A percentile compares a stretch with the other conserved stretches of the same genome.
Conservation (phyloP, 1,140 invertebrate species). For the Zaprionus gabonicus region DNA sequence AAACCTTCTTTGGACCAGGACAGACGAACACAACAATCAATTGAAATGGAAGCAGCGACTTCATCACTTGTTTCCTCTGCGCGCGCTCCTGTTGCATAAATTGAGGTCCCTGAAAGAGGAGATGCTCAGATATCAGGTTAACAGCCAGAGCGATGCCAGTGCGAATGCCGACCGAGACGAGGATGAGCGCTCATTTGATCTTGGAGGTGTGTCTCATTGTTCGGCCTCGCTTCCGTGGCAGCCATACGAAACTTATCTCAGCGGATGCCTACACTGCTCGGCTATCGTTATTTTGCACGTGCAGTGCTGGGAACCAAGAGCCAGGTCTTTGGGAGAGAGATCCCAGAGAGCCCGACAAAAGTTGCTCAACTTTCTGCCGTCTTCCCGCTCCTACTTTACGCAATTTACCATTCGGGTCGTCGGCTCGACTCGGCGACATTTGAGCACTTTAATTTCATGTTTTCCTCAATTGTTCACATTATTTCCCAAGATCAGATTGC, state of each 20-base stretch:
- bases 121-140: slow-evolving; percentile 75
- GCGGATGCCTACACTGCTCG: slow-evolving; percentile 31
- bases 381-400: slow-evolving; percentile 60
- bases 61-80: slow-evolving; percentile 83
- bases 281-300: slow-evolving; percentile 64
- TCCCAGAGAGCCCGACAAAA: slow-evolving; percentile 56
- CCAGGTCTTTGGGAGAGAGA: neutral
- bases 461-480: slow-evolving; percentile 73
- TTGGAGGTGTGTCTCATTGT: slow-evolving; percentile 81
- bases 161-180: slow-evolving; percentile 11
- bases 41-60: slow-evolving; percentile 82
- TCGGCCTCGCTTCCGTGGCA: slow-evolving; percentile 65
- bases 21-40: slow-evolving; percentile 75
- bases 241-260: slow-evolving; percentile 75
- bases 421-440: slow-evolving; percentile 45
- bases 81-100: slow-evolving; percentile 75
- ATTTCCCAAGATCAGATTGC: slow-evolving; percentile 81
- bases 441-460: slow-evolving; percentile 81
- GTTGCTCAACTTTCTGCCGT: slow-evolving; percentile 82
- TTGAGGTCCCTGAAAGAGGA: slow-evolving; percentile 64
- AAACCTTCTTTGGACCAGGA: slow-evolving; percentile 41
- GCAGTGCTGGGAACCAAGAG: slow-evolving; percentile 69
- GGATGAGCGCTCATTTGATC: slow-evolving; percentile 39
- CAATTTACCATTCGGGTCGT: slow-evolving; percentile 38
- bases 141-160: slow-evolving; percentile 29